Conservation (phyloP, 2,797 vertebrate species). For the Rhabdomys pumilio region DNA sequence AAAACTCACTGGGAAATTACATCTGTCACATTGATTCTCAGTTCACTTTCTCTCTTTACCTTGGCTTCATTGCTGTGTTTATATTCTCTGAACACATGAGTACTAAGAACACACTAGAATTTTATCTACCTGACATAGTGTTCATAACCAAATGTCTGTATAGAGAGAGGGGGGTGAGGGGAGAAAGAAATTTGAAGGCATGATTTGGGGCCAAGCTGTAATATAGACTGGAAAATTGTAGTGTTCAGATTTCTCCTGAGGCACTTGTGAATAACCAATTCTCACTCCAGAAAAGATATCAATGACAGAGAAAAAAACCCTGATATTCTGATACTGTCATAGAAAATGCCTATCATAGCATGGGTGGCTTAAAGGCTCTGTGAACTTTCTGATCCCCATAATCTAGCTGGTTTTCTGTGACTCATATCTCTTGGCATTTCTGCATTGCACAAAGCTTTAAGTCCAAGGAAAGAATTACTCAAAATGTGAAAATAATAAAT, state of each 20-base stretch:
- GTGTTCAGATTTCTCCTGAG: background rate
- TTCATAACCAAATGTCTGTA: background rate
- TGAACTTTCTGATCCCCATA: background rate
- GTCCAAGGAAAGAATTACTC: background rate
- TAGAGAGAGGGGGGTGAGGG: background rate
- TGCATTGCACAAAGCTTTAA: background rate
- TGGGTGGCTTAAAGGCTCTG: background rate
- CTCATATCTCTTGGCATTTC: background rate
- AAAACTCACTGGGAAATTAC: background rate
- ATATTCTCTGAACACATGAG: background rate
- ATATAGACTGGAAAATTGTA: background rate
- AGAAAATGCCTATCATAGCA: background rate
- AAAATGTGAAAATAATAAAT: background rate
- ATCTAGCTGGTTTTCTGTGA: background rate
- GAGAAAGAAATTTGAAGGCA: background rate
- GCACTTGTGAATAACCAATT: background rate
- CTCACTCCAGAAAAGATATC: background rate
- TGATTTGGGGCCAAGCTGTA: background rate
- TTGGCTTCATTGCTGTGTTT: background rate
- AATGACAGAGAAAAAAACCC: background rate
- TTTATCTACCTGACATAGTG: background rate
- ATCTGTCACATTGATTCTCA: background rate
- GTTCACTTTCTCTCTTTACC: background rate
- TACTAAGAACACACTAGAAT: background rate
- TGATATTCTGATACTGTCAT: background rate